Evolutionary conservation across 2,888 invertebrate genomes (phyloP), one percentile per base, ranked within the genome.

Genomic region (Polyploca ridens): DNA sequence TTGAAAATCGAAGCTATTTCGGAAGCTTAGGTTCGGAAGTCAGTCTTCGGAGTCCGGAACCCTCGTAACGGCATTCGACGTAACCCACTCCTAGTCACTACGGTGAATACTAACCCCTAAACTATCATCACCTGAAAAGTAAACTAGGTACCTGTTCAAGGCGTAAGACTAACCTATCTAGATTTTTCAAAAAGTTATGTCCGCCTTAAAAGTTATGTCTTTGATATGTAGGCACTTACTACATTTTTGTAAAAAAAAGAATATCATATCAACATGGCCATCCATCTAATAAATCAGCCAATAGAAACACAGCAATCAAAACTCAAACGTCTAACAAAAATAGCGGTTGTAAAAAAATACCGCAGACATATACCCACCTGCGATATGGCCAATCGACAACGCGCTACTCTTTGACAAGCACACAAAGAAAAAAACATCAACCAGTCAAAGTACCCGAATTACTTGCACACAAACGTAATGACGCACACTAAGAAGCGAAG

Each of bases 381-480:
- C 44, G 54, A 14, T 61, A 41, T 64, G 69, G 49, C 49, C 65
- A 69, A 66, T 74, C 69, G 68, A 64, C 57, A 49, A 13, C 27
- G 8, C 3, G 19, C 19, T 82, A 83, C 58, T 89, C 89, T 86
- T 80, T 89, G 86, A 38, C 69, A 38, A 44, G n/a, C 57, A 68
- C 54, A 41, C 63, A 72, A 76, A 77, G 72, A 82, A 82, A 82
- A 81, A 78, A 78, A 77, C 78, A 77, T 69, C 74, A 71, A 69
- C 70, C 78, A 77, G 76, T 75, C 75, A 71, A 84, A 84, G 86
- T 86, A 86, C 82, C 91, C 91, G 87, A 92, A 92, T 89, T 91
- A 85, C 89, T 85, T 83, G 77, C 89, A 84, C 83, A 82, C 86
- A 75, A 77, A 73, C 78, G 76, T 72, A 76, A 71, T 77, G 72